phyloP scores from a whole-genome alignment of 2,113 vertebrate species.

The Larimichthys crocea region DNA sequence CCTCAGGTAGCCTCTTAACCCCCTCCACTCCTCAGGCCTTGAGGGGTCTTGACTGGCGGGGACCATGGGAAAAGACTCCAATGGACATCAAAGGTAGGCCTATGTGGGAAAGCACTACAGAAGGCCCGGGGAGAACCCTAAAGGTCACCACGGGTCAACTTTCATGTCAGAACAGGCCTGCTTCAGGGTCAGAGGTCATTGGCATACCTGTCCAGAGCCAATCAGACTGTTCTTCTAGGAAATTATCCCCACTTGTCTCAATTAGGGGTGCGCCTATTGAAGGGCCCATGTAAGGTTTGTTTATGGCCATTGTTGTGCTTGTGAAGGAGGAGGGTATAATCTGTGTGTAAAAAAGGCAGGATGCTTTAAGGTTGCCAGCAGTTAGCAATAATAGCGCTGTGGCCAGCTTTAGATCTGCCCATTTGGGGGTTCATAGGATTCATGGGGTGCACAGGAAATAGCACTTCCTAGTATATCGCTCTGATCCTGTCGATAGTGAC shows the following conservation, averaged over 20 bases:
- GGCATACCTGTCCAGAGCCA: slow-evolving; percentile 82
- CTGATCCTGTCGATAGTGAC: slow-evolving; percentile 31
- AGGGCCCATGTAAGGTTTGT: slow-evolving; percentile 51
- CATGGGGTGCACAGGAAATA: slow-evolving; percentile 47
- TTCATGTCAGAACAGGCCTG: slow-evolving; percentile 79
- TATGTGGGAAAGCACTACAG: slow-evolving; percentile 77
- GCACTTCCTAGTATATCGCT: slow-evolving; percentile 47
- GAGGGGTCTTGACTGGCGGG: slow-evolving; percentile 54
- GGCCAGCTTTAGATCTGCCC: slow-evolving; percentile 25
- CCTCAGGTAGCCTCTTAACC: slow-evolving; percentile 72
- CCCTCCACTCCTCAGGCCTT: slow-evolving; percentile 27
- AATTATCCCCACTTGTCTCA: slow-evolving; percentile 83
- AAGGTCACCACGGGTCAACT: slow-evolving; percentile 73
- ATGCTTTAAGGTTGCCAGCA: slow-evolving; percentile 25
- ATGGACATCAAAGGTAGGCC: slow-evolving; percentile 78
- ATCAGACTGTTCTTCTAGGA: slow-evolving; percentile 74
- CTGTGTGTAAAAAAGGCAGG: slow-evolving; percentile 47
- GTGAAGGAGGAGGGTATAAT: slow-evolving; percentile 54
- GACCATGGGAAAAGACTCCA: slow-evolving; percentile 74
- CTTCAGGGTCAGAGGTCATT: slow-evolving; percentile 72
- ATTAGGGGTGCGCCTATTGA: slow-evolving; percentile 70
- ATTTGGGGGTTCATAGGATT: slow-evolving; percentile 32
- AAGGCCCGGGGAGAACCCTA: slow-evolving; percentile 35
- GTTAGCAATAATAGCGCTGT: slow-evolving; percentile 39
- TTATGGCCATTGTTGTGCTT: slow-evolving; percentile 65